phyloP scores from a whole-genome alignment of 2,888 invertebrate species.

The Hesperia comma region DNA sequence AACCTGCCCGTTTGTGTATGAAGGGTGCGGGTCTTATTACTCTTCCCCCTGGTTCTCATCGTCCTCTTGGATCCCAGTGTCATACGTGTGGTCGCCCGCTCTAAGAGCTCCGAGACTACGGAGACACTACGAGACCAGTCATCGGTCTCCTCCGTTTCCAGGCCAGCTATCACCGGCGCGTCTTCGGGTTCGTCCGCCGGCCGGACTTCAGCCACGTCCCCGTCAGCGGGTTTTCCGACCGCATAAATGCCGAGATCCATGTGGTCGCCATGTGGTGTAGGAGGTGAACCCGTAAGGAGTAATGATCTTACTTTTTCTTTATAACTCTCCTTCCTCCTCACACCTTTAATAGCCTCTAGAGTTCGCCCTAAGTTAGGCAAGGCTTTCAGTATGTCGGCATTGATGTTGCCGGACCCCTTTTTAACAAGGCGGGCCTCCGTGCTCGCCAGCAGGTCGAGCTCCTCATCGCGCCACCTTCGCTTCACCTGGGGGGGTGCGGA shows the following conservation, averaged over 20 bases:
- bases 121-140: neutral
- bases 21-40: neutral
- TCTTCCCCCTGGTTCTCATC: neutral
- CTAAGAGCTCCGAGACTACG: neutral
- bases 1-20: neutral
- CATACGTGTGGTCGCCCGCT: neutral
- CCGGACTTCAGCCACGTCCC: too few species aligned
- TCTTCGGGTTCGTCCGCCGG: neutral
- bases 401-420: slow-evolving; percentile 26
- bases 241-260: neutral
- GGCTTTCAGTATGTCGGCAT: slow-evolving; percentile 22
- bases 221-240: neutral
- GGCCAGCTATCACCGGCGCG: slow-evolving; percentile 19
- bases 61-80: neutral
- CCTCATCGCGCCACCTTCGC: slow-evolving; percentile 42
- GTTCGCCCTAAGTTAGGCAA: slow-evolving; percentile 37
- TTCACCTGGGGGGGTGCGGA: slow-evolving; percentile 40
- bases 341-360: slow-evolving; percentile 40
- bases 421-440: slow-evolving; percentile 36
- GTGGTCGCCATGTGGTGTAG: too few species aligned
- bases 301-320: slow-evolving; percentile 4
- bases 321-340: slow-evolving; percentile 36
- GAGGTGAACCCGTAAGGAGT: slow-evolving; percentile 11
- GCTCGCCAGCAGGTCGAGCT: too few species aligned
- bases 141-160: neutral